A percentile compares a stretch with the other conserved stretches of the same genome.
phyloP scores from a whole-genome alignment of 1,140 invertebrate genomes.

The Callitettix versicolor region DNA sequence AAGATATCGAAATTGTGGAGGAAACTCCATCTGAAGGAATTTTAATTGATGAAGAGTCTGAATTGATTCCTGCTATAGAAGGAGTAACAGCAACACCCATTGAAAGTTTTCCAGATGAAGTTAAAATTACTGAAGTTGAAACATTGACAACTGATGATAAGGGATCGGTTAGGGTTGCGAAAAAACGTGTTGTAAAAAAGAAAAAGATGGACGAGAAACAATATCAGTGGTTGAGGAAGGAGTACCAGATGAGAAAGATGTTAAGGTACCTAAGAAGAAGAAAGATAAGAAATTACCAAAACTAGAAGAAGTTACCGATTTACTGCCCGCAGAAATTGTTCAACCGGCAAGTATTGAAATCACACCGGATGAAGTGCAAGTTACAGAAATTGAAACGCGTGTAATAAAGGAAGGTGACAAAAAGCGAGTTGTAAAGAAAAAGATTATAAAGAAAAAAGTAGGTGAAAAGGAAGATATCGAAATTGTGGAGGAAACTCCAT shows the following conservation, averaged over 20 bases:
- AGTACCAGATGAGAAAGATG: neutral
- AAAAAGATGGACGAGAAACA: conserved; percentile 17
- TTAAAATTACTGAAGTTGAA: conserved; percentile 23
- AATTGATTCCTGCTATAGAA: conserved; percentile 16
- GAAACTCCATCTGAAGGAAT: conserved; percentile 18
- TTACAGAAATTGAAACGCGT: too few relatives aligned
- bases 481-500: too few relatives aligned
- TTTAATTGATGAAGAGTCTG: conserved; percentile 18
- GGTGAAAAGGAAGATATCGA: too few relatives aligned
- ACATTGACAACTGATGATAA: conserved; percentile 19
- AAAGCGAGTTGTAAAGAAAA: too few relatives aligned
- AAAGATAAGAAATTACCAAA: too few relatives aligned
- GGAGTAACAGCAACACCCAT: conserved; percentile 12
- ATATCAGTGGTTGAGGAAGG: neutral
- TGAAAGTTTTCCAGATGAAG: conserved; percentile 11
- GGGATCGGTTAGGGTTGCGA: conserved; percentile 20
- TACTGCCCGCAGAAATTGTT: too few relatives aligned
- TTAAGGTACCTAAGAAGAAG: too few relatives aligned
- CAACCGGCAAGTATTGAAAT: too few relatives aligned
- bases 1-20: conserved; percentile 26
- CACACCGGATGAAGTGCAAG: too few relatives aligned
- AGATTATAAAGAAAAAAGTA: too few relatives aligned
- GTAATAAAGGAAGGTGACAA: too few relatives aligned
- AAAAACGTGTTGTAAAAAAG: conserved; percentile 23
- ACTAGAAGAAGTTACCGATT: too few relatives aligned